A percentile compares a stretch with the other conserved stretches of the same genome.
These are phyloP conservation scores for Takifugu flavidus DNA, from an alignment of 2,113 vertebrate genomes.

Conservation along the genomic window DNA sequence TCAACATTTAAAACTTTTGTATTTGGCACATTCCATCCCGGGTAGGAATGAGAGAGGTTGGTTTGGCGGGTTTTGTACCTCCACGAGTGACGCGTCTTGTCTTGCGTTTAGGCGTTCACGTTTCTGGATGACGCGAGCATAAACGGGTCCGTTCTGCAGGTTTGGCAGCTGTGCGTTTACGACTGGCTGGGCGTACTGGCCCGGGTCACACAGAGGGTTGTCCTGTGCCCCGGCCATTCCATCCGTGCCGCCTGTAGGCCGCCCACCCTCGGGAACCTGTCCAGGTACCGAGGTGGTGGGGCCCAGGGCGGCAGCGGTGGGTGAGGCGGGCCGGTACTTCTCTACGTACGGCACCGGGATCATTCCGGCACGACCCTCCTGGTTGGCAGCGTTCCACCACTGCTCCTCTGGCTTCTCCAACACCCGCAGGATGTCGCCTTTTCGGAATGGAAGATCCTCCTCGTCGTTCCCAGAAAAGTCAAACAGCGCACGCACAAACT, in stretches of 20 bases:
- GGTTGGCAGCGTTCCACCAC: slow-evolving; percentile 97
- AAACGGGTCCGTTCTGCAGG: slow-evolving; percentile 97
- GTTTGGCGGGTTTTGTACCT: slow-evolving; percentile 75
- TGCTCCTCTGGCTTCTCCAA: slow-evolving; percentile 98
- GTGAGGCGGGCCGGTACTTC: slow-evolving; percentile 89
- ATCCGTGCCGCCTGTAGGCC: slow-evolving; percentile 77
- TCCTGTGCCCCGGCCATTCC: slow-evolving; percentile 72
- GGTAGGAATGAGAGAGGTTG: not conserved
- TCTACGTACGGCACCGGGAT: slow-evolving; percentile 98
- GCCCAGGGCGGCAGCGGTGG: slow-evolving; percentile 58
- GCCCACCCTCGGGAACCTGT: slow-evolving; percentile 17
- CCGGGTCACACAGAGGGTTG: slow-evolving; percentile 85
- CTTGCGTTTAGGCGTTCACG: slow-evolving; percentile 99
- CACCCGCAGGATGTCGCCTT: slow-evolving; percentile 91
- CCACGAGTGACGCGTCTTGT: too few species aligned
- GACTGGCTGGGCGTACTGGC: slow-evolving; percentile 93
- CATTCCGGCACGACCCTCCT: slow-evolving; percentile 91
- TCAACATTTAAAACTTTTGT: too few species aligned
- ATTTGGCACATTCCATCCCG: too few species aligned
- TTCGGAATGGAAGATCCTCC: slow-evolving; percentile 97
- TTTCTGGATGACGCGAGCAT: slow-evolving; percentile 96
- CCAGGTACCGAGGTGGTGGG: not conserved
- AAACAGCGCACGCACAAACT: slow-evolving; percentile 93
- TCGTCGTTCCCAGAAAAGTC: slow-evolving; percentile 97
- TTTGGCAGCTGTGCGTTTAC: slow-evolving; percentile 89